Base-by-base conservation (phyloP, 2,888 invertebrate genomes). In the Nymphalis urticae region DNA sequence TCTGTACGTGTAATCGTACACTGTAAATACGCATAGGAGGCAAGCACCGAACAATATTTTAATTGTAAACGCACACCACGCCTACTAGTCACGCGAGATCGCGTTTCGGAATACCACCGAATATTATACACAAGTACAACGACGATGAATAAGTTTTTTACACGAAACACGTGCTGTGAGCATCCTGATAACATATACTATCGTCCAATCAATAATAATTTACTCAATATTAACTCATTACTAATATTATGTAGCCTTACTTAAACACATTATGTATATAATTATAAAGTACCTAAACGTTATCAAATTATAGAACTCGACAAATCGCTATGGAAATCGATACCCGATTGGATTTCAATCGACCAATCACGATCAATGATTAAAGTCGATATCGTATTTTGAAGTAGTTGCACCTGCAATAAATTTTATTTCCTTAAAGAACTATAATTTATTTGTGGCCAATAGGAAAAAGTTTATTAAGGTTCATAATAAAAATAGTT, bases 391-490 rank as follows among this genome's bases (percentile, higher is more conserved):
- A 80, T 83, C 64, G 65, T 81, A 82, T 82, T 79, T 75, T 69
- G 67, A 74, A 73, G 74, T 79, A 75, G 83, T 83, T 84, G 80
- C 86, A 87, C 86, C 87, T 86, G 88, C 90, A 89, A 92, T 91
- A 90, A 91, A 92, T 92, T 89, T 89, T 84, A 90, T 88, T 86
- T 78, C 75, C 76, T 79, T 77, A 77, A 85, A 81, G 86, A 86
- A 68, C 65, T 85, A 82, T 87, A 88, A 89, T 90, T 90, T 87
- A 80, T 85, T 85, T 80, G 79, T 80, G 83, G 84, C 91, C 91
- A 90, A 92, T 91, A 88, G 89, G 87, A 90, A 92, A 92, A 91
- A 90, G 89, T 88, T 86, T 89, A 89, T 86, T 87, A 86, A 82
- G 75, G 79, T 72, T 76, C 74, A 77, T 75, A 76, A 73, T 80